Evolutionary conservation across 2,888 invertebrate genomes (phyloP).

Genomic region (Nysson spinosus): DNA sequence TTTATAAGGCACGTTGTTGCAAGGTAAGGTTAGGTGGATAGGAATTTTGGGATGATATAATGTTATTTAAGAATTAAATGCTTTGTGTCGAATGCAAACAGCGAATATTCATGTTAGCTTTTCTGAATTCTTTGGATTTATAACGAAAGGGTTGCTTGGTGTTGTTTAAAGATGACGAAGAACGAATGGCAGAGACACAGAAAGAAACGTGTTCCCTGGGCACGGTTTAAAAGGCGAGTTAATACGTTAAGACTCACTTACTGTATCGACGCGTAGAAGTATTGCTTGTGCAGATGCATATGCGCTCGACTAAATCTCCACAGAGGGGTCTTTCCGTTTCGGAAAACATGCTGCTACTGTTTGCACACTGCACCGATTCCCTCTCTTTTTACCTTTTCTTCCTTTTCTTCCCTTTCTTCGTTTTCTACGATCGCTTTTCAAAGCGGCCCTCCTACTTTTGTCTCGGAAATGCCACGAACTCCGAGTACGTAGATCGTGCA

Average conservation of each 20-base stretch:
- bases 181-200: conserved; percentile 20
- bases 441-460: conserved; percentile 12
- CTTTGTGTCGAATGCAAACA: too few relatives aligned
- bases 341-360: conserved; percentile 64
- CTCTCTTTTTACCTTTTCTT: conserved; percentile 59
- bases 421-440: conserved; percentile 39
- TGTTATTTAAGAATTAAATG: too few relatives aligned
- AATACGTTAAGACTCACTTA: conserved; percentile 37
- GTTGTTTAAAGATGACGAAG: too few relatives aligned
- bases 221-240: conserved; percentile 44
- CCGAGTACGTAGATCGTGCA: too few relatives aligned
- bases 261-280: conserved; percentile 49
- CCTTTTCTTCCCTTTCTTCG: too few relatives aligned
- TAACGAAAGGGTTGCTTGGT: too few relatives aligned
- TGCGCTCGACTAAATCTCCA: conserved; percentile 67
- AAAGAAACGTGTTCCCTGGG: conserved; percentile 44
- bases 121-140: too few relatives aligned
- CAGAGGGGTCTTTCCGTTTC: conserved; percentile 70
- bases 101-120: too few relatives aligned
- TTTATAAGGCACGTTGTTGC: too few relatives aligned
- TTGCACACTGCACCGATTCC: conserved; percentile 67
- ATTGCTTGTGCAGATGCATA: conserved; percentile 60
- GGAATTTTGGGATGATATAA: too few relatives aligned
- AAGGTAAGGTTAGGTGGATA: too few relatives aligned
- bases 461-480: too few relatives aligned